phyloP scores from a whole-genome alignment of 2,797 vertebrate species.

The Vultur gryphus region DNA sequence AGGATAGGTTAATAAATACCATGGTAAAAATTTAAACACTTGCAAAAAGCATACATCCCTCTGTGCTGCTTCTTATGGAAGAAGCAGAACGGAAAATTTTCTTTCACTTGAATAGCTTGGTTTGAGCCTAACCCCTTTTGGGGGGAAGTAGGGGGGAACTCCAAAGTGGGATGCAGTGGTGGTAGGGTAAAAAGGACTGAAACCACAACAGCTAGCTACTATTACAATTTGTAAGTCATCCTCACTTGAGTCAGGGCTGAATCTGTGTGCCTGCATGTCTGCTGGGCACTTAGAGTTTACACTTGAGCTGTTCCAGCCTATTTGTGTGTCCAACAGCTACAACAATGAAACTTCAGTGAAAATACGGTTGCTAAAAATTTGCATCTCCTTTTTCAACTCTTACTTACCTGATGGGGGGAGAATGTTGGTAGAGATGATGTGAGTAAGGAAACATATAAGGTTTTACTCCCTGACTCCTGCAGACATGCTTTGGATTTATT shows the following conservation, averaged over 20 bases:
- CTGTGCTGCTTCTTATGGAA: neutral
- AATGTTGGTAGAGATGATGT: neutral
- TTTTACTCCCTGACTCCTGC: neutral
- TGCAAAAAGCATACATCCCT: neutral
- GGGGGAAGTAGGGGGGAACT: no score
- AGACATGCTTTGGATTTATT: neutral
- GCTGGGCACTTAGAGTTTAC: neutral
- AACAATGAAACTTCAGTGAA: neutral
- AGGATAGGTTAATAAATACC: neutral
- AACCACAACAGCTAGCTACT: neutral
- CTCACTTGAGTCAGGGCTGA: neutral
- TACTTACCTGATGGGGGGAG: rapidly evolving
- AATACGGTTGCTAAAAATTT: neutral
- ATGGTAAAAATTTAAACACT: neutral
- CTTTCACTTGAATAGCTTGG: neutral
- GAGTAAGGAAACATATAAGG: neutral
- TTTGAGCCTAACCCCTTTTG: neutral
- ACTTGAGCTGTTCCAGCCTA: neutral
- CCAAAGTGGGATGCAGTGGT: neutral
- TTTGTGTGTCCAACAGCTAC: neutral
- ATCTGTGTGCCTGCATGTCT: neutral
- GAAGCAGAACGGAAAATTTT: neutral
- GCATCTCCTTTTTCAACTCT: neutral
- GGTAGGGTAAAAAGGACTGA: neutral
- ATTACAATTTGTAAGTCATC: neutral